phyloP scores from a whole-genome alignment of 2,888 invertebrate species.

The Agrochola circellaris region DNA sequence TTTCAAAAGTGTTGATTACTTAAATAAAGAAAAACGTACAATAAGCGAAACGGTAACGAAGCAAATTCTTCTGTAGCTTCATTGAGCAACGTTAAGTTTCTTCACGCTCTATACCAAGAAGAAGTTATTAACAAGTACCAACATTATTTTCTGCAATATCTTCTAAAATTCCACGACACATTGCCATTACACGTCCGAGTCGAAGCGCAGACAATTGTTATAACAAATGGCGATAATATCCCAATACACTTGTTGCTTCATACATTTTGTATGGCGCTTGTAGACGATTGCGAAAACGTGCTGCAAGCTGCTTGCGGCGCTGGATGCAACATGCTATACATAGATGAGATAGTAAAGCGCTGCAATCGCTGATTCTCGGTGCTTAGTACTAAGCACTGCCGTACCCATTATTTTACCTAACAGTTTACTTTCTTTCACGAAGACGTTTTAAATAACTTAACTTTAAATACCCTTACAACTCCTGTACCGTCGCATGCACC shows the following conservation, averaged over 20 bases:
- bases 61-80: neutral
- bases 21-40: neutral
- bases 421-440: neutral
- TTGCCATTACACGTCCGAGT: neutral
- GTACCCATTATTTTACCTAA: neutral
- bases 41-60: neutral
- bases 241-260: conserved; percentile 60
- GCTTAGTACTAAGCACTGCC: neutral
- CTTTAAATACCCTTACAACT: neutral
- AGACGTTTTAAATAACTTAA: too few relatives aligned
- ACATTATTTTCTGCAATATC: neutral
- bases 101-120: neutral
- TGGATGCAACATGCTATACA: neutral
- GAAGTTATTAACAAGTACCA: neutral
- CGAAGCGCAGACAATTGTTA: conserved; percentile 22
- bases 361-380: neutral
- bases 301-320: conserved; percentile 20
- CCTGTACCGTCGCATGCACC: neutral
- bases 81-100: neutral
- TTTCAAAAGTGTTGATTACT: neutral
- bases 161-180: conserved; percentile 4
- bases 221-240: conserved; percentile 51
- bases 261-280: conserved; percentile 45
- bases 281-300: conserved; percentile 48
- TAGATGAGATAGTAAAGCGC: neutral